Conservation (phyloP, 2,797 vertebrate species). For the Chaenodraco wilsoni region DNA sequence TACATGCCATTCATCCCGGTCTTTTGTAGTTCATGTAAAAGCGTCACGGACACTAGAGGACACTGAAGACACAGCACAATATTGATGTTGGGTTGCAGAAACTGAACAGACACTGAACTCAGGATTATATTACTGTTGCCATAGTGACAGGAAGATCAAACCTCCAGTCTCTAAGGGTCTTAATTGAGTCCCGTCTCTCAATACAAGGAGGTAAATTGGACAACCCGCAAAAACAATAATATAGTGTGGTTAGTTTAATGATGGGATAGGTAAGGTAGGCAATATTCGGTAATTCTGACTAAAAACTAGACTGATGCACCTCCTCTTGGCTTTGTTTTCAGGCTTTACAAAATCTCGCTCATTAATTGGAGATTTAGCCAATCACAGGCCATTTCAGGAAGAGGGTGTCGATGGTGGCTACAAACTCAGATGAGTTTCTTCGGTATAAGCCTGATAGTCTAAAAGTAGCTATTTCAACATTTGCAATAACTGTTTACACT, state of each 20-base stretch:
- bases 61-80: slow-evolving; percentile 27
- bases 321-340: too few relatives aligned
- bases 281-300: too few relatives aligned
- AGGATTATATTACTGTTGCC: slow-evolving; percentile 53
- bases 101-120: slow-evolving; percentile 31
- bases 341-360: too few relatives aligned
- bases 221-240: background rate
- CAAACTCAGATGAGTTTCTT: too few relatives aligned
- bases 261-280: too few relatives aligned
- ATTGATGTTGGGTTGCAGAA: slow-evolving; percentile 41
- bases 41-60: slow-evolving; percentile 37
- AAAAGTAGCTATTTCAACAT: too few relatives aligned
- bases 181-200: slow-evolving; percentile 61
- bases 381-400: too few relatives aligned
- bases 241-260: slow-evolving; percentile 2
- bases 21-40: slow-evolving; percentile 47
- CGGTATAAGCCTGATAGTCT: too few relatives aligned
- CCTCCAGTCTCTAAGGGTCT: slow-evolving; percentile 33
- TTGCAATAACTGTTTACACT: too few relatives aligned
- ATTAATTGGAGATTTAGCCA: too few relatives aligned
- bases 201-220: slow-evolving; percentile 27
- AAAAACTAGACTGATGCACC: too few relatives aligned
- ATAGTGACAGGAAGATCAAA: slow-evolving; percentile 62
- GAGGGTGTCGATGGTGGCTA: too few relatives aligned
- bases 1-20: slow-evolving; percentile 49